Percentiles rank a stretch among this genome's conserved stretches.
These are phyloP conservation scores for Selenia dentaria DNA, from an alignment of 2,888 invertebrate species.

Conservation along the genomic window DNA sequence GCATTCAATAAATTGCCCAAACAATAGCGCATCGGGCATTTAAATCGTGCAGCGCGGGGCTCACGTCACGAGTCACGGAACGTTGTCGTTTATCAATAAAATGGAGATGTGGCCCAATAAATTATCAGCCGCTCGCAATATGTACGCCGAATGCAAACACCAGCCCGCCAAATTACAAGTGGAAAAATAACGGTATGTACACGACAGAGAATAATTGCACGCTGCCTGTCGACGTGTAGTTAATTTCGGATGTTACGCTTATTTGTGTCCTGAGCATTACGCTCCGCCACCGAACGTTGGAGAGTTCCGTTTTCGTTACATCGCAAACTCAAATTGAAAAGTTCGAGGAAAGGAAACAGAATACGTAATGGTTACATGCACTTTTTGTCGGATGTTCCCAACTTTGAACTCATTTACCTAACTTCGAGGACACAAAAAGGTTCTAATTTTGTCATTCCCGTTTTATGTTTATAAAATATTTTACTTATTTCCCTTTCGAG, in stretches of 20 bases:
- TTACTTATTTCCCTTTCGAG: conserved; percentile 19
- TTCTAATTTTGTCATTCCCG: conserved; percentile 22
- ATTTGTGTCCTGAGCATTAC: conserved; percentile 45
- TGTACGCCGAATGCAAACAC: conserved; percentile 58
- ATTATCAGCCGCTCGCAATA: conserved; percentile 59
- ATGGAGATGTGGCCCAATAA: conserved; percentile 63
- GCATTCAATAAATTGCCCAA: conserved; percentile 44
- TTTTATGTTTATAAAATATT: conserved; percentile 23
- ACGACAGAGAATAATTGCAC: conserved; percentile 71
- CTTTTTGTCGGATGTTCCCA: conserved; percentile 19
- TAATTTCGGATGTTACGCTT: conserved; percentile 52
- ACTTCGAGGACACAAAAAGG: conserved; percentile 22
- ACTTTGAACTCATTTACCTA: conserved; percentile 17
- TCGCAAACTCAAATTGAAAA: conserved; percentile 30
- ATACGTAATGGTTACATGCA: conserved; percentile 25
- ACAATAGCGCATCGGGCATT: conserved; percentile 45
- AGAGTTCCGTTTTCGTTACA: conserved; percentile 20
- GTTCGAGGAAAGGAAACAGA: conserved; percentile 16
- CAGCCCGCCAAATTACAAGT: conserved; percentile 64
- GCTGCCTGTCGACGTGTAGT: conserved; percentile 56
- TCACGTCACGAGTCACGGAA: conserved; percentile 39
- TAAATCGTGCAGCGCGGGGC: conserved; percentile 46
- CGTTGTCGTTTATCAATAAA: conserved; percentile 62
- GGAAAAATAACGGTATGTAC: conserved; percentile 61
- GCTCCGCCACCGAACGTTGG: conserved; percentile 22